These are phyloP conservation scores for Agrenia bidenticulata DNA, from an alignment of 2,888 invertebrate species.

Conservation along the genomic window DNA sequence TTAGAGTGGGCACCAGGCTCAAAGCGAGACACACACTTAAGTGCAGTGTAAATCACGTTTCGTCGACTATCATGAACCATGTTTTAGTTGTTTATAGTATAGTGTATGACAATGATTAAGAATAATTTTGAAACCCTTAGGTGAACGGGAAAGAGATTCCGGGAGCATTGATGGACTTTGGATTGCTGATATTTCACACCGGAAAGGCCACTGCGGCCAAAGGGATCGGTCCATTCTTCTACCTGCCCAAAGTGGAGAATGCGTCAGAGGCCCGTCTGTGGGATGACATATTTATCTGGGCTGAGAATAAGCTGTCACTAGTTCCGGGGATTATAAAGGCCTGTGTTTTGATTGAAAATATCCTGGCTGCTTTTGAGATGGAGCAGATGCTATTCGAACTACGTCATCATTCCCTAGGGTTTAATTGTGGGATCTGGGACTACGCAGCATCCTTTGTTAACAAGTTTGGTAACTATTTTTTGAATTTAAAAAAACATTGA, in stretches of 20 bases:
- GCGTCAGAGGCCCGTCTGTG: conserved; percentile 67
- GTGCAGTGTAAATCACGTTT: no score
- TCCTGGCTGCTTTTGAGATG: conserved; percentile 68
- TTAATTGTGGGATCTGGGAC: conserved; percentile 76
- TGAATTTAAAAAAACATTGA: conserved; percentile 9
- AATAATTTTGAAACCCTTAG: neutral
- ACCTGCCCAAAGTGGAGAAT: conserved; percentile 70
- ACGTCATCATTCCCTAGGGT: conserved; percentile 67
- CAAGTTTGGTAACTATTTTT: conserved; percentile 61
- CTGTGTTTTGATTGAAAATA: conserved; percentile 71
- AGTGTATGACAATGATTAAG: no score
- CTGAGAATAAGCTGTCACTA: conserved; percentile 62
- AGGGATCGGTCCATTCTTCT: conserved; percentile 68
- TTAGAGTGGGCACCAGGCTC: no score
- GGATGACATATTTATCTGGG: conserved; percentile 70
- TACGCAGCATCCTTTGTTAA: conserved; percentile 68
- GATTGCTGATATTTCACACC: conserved; percentile 67
- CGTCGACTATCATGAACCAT: no score
- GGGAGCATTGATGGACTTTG: conserved; percentile 71
- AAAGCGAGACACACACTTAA: no score
- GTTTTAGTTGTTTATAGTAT: no score
- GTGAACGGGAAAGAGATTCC: conserved; percentile 13
- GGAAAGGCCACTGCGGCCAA: conserved; percentile 61
- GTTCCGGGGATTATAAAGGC: conserved; percentile 67
- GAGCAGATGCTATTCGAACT: conserved; percentile 69